These are phyloP conservation scores for Drosophila repletoides DNA, from an alignment of 1,140 invertebrate genomes.

Conservation along the genomic window DNA sequence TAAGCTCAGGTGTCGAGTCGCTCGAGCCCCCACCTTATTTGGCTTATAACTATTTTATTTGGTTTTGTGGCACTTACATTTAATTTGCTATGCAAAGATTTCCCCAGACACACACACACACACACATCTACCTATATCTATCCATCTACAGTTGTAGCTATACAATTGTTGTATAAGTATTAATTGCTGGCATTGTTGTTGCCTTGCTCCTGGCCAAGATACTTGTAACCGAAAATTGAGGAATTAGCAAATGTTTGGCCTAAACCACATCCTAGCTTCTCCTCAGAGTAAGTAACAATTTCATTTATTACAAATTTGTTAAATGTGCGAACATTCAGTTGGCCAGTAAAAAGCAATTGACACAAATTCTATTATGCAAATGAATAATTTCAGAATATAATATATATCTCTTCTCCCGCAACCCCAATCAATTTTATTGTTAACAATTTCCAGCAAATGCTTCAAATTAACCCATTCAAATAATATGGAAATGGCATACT, in stretches of 20 bases:
- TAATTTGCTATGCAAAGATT: conserved; percentile 73
- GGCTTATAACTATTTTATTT: conserved; percentile 57
- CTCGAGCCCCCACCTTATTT: not conserved
- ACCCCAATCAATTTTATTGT: too few relatives aligned
- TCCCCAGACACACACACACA: conserved; percentile 18
- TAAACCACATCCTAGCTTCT: too few relatives aligned
- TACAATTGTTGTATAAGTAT: conserved; percentile 29
- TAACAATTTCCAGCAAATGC: too few relatives aligned
- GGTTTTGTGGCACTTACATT: conserved; percentile 71
- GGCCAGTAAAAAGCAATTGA: too few relatives aligned
- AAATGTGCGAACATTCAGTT: conserved; percentile 47
- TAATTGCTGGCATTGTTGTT: conserved; percentile 56
- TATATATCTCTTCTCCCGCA: too few relatives aligned
- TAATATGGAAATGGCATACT: too few relatives aligned
- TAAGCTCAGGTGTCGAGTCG: conserved; percentile 24
- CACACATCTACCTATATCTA: not conserved
- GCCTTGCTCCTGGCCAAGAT: too few relatives aligned
- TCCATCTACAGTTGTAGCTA: not conserved
- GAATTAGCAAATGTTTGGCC: conserved; percentile 57
- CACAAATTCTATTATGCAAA: too few relatives aligned
- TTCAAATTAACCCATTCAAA: too few relatives aligned
- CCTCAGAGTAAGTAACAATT: conserved; percentile 27
- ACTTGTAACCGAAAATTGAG: conserved; percentile 32
- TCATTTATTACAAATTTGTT: conserved; percentile 46
- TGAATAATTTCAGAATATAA: too few relatives aligned